Percentiles rank a stretch among this genome's conserved stretches.
phyloP scores from a whole-genome alignment of 2,797 vertebrate species.

The Triplophysa yarkandensis region DNA sequence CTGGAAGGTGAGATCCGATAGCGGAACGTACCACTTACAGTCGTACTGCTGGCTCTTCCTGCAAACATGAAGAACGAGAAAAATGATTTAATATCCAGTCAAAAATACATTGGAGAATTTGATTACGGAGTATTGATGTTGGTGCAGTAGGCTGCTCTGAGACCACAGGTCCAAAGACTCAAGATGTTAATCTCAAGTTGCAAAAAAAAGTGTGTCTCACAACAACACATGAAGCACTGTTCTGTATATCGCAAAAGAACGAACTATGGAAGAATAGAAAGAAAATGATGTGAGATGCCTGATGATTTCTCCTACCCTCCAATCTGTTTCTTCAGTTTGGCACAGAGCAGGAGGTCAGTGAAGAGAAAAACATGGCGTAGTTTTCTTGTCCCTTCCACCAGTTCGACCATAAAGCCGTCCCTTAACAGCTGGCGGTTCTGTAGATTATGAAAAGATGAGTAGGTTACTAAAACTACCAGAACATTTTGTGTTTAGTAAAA shows the following conservation, averaged over 20 bases:
- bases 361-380: constrained; percentile 97
- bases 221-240: background rate
- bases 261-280: background rate
- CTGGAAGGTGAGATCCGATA: constrained; percentile 94
- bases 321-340: constrained; percentile 97
- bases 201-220: constrained; percentile 2
- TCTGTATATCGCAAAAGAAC: background rate
- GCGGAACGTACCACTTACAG: constrained; percentile 96
- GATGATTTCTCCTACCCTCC: constrained; percentile 80
- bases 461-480: background rate
- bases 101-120: constrained; percentile 47
- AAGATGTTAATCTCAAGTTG: constrained; percentile 11
- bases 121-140: constrained; percentile 36
- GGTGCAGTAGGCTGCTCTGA: background rate
- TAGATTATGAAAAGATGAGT: background rate
- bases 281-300: background rate
- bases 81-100: constrained; percentile 44
- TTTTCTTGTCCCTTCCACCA: constrained; percentile 96
- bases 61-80: constrained; percentile 34
- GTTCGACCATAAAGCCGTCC: constrained; percentile 98
- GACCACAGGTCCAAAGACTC: background rate
- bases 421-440: constrained; percentile 95
- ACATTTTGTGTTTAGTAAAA: too few species aligned
- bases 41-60: constrained; percentile 98
- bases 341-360: constrained; percentile 93